Percentiles rank a stretch among this genome's conserved stretches.
These are phyloP conservation scores for Myoxocephalus aenaeus DNA, from an alignment of 2,797 vertebrate genomes.

Conservation along the genomic window DNA sequence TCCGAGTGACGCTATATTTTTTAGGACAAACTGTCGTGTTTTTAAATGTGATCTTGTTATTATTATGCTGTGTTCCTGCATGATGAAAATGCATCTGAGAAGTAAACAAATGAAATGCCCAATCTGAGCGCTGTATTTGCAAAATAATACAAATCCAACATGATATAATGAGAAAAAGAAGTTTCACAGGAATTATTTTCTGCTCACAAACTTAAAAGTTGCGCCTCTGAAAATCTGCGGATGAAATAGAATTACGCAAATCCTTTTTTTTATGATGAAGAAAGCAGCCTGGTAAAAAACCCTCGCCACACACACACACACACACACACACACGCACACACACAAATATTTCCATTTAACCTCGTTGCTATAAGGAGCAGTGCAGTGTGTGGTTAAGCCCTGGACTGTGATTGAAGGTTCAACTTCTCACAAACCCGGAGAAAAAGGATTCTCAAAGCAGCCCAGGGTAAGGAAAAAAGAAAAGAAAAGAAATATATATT, in stretches of 20 bases:
- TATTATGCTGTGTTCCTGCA: too few species aligned
- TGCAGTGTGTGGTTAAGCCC: too few species aligned
- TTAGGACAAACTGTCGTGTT: too few species aligned
- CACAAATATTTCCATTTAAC: neutral
- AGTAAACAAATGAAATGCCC: too few species aligned
- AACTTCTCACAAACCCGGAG: neutral
- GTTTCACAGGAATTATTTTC: neutral
- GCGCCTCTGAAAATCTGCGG: too few species aligned
- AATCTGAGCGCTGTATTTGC: neutral
- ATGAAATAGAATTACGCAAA: too few species aligned
- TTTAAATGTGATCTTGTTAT: too few species aligned
- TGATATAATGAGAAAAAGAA: neutral
- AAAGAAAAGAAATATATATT: constrained; percentile 12
- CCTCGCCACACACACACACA: too few species aligned
- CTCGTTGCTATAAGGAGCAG: neutral
- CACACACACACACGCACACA: too few species aligned
- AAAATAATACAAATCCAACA: neutral
- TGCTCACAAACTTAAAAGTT: neutral
- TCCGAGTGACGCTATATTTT: neutral
- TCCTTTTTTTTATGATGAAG: too few species aligned
- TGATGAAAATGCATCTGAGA: too few species aligned
- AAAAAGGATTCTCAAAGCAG: neutral
- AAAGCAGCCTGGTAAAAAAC: too few species aligned
- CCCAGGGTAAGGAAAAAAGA: neutral
- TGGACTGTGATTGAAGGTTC: neutral